Conservation (phyloP, 2,113 vertebrate genomes). For the Podilymbus podiceps region DNA sequence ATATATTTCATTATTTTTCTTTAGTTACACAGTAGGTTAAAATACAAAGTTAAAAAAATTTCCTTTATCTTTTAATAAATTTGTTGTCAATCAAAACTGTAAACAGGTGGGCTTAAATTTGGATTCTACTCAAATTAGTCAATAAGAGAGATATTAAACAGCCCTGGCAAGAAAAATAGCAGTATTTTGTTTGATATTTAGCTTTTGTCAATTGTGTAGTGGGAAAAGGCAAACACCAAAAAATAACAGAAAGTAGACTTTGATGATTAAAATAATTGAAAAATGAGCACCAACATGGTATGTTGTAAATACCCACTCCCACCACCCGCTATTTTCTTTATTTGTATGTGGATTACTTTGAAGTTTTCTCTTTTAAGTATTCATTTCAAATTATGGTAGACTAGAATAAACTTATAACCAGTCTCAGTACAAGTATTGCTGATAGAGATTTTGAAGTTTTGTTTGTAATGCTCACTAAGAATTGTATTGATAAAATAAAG, state of each 20-base stretch:
- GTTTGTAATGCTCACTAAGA: background rate
- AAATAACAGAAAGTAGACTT: background rate
- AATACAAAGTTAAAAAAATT: background rate
- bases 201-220: background rate
- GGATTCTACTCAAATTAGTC: background rate
- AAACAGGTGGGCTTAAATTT: background rate
- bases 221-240: background rate
- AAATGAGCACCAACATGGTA: background rate
- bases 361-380: background rate
- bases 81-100: background rate
- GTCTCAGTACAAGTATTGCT: rapidly evolving
- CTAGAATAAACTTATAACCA: background rate
- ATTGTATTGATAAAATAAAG: background rate
- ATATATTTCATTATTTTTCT: background rate
- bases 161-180: background rate
- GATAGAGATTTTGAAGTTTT: background rate
- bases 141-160: background rate
- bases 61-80: background rate
- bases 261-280: background rate
- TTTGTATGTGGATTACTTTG: background rate
- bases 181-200: background rate
- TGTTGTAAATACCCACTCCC: background rate
- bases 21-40: background rate
- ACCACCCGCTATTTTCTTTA: background rate
- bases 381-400: background rate